These are phyloP conservation scores for Drosophila malerkotliana DNA, from an alignment of 1,140 invertebrate species.

Conservation along the genomic window DNA sequence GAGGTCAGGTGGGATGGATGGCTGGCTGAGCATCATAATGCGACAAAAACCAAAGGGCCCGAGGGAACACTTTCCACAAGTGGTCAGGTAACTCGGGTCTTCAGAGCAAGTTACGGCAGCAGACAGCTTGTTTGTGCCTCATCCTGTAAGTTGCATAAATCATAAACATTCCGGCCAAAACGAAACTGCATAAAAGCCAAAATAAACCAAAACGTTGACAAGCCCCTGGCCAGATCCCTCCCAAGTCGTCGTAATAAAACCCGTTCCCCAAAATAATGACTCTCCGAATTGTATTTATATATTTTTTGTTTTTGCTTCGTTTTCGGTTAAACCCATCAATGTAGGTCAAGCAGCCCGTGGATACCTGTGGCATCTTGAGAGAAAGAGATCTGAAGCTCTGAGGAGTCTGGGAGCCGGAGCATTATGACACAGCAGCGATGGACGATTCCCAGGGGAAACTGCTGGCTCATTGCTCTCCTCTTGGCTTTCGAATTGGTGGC, in stretches of 20 bases:
- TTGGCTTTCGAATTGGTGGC: conserved; percentile 23
- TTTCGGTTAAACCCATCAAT: conserved; percentile 45
- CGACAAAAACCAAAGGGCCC: neutral
- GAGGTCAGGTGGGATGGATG: conserved; percentile 17
- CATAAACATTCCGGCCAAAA: conserved; percentile 21
- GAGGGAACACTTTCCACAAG: neutral
- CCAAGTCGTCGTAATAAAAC: conserved; percentile 40
- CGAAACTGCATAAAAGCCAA: conserved; percentile 33
- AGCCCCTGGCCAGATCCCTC: conserved; percentile 15
- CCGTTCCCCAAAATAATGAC: conserved; percentile 71
- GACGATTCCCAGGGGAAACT: conserved; percentile 49
- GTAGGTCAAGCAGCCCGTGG: conserved; percentile 65
- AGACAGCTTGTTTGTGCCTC: conserved; percentile 2
- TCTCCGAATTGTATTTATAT: conserved; percentile 34
- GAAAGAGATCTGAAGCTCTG: conserved; percentile 3
- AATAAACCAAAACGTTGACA: conserved; percentile 25
- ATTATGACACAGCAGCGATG: conserved; percentile 51
- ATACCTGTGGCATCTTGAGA: conserved; percentile 10
- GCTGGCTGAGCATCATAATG: conserved; percentile 7
- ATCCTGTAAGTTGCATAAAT: conserved; percentile 28
- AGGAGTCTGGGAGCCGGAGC: conserved; percentile 26
- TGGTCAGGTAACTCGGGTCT: neutral
- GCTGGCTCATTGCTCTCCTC: conserved; percentile 63
- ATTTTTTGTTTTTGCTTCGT: conserved; percentile 17
- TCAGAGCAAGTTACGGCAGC: conserved; percentile 10